Percentiles rank a stretch among this genome's conserved stretches.
Conservation (phyloP, 2,797 vertebrate species). For the Oceanodroma leucorhoa region DNA sequence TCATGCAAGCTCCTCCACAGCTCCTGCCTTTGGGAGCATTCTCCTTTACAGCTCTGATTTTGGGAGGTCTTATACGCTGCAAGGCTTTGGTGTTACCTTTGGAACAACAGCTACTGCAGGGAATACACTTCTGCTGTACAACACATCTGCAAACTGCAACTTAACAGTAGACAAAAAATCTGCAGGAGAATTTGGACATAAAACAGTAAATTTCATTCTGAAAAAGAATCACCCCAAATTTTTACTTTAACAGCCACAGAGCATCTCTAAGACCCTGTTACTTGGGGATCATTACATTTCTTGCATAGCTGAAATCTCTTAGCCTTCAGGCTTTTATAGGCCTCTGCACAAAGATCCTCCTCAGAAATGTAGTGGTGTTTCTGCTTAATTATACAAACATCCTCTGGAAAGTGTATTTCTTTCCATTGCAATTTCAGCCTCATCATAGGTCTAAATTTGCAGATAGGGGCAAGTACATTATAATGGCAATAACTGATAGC, state of each 20-base stretch:
- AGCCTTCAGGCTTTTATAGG: neutral
- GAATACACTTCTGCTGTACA: neutral
- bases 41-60: neutral
- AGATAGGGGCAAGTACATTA: slow-evolving; percentile 62
- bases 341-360: neutral
- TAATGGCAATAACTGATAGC: slow-evolving; percentile 68
- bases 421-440: slow-evolving; percentile 6
- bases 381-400: slow-evolving; percentile 65
- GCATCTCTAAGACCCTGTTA: neutral
- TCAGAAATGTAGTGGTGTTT: slow-evolving; percentile 29
- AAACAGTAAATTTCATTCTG: neutral
- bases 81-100: neutral
- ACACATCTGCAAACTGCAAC: neutral
- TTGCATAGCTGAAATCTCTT: neutral
- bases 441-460: slow-evolving; percentile 47
- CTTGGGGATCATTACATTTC: neutral
- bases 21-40: neutral
- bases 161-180: neutral
- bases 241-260: neutral
- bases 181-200: neutral
- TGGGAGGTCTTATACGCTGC: neutral
- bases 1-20: neutral
- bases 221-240: neutral
- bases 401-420: slow-evolving; percentile 26
- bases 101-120: neutral